These are phyloP conservation scores for Machaerirhynchus nigripectus DNA, from an alignment of 2,113 vertebrate genomes.

Conservation along the genomic window DNA sequence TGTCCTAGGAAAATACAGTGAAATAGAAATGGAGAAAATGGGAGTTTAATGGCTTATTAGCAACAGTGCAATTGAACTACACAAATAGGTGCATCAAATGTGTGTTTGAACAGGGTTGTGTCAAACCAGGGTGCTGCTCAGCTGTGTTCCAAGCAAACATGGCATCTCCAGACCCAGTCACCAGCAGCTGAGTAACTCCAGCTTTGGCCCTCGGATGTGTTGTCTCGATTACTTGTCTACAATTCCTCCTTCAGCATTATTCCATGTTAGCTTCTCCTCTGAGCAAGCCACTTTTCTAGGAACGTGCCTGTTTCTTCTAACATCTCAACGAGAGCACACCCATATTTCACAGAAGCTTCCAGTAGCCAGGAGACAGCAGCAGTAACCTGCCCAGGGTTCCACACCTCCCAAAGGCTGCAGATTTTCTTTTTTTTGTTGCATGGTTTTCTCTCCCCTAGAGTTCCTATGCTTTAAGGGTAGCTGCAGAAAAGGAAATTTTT, in stretches of 20 bases:
- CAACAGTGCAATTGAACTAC: background rate
- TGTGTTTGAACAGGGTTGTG: background rate
- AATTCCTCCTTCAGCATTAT: background rate
- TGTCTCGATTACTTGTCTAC: background rate
- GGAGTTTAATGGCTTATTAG: background rate
- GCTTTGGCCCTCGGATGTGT: background rate
- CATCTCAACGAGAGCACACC: background rate
- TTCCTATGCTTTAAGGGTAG: background rate
- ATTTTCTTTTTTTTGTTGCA: background rate
- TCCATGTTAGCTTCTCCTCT: background rate
- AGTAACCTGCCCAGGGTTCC: background rate
- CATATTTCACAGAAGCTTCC: background rate
- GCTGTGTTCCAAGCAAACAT: background rate
- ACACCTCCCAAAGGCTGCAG: background rate
- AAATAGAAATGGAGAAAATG: background rate
- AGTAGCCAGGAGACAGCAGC: background rate
- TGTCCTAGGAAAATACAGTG: background rate
- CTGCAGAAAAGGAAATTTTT: background rate
- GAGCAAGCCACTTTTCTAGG: background rate
- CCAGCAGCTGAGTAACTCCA: background rate
- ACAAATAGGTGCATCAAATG: background rate
- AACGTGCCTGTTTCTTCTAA: background rate
- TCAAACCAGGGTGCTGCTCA: background rate
- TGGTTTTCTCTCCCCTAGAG: background rate
- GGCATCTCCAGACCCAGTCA: background rate